Base-by-base conservation (phyloP, 1,140 invertebrate genomes). In the Solen grandis region DNA sequence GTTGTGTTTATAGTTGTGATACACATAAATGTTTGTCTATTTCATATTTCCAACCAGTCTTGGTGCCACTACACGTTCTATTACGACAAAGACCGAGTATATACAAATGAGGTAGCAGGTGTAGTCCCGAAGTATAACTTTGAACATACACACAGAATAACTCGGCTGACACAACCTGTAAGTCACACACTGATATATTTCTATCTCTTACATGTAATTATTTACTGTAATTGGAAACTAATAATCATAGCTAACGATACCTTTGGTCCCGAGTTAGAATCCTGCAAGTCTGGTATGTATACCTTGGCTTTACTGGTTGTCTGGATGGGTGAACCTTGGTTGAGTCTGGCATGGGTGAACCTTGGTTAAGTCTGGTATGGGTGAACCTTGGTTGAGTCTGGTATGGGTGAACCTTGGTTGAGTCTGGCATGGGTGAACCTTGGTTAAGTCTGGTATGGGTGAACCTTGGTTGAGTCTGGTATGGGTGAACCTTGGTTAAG, bases 41-140 rank as follows among this genome's bases (percentile, higher is more conserved):
- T n/a, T n/a, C n/a, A n/a, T 41, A 38, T 66, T 31, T n/a, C 27
- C 10, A 60, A 57, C 1, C 22, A 74, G 70, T 60, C 70, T 5
- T 74, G 70, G 70, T 74, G 70, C 27, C 70, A 74, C 25, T 74
- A 74, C 22, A 36, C 13, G 0, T 74, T 74, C 25, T 31, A 74
- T 14, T 25, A 10, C 1, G 70, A 74, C 4, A 25, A 60, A 74
- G 41, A 36, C 27, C 13, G 55, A 13, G n/a, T 59, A 19, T 74
- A 74, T 27, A 60, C 55, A n/a, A 57, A 60, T 10, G 70, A 74
- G 50, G 70, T 60, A 14, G 3, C 19, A n/a, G 70, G 70, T 29
- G 55, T 62, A 3, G 54, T 46, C 14, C 55, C 70, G 16, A 74
- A 46, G 54, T 74, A 60, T 25, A 62, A 50, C 25, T 74, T 46